Conservation (phyloP, 2,113 vertebrate species). For the Agapornis roseicollis region DNA sequence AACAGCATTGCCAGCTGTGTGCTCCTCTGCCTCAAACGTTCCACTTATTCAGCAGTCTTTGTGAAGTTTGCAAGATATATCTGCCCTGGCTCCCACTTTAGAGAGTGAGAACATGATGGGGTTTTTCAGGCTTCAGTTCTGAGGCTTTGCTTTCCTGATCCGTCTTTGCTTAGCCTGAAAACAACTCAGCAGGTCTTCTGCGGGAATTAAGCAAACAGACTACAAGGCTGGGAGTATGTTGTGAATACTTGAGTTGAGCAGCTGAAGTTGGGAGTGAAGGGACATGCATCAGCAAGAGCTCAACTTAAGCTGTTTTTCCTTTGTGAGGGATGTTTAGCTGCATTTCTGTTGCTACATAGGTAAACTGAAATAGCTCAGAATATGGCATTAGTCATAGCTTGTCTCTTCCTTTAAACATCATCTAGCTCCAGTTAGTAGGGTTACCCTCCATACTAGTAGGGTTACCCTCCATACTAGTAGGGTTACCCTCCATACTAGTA, state of each 20-base stretch:
- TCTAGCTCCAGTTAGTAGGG: background rate
- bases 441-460: background rate
- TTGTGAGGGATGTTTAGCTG: background rate
- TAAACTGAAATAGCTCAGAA: background rate
- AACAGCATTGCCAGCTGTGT: background rate
- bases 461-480: background rate
- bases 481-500: background rate
- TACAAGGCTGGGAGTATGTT: background rate
- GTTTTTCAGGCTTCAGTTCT: background rate
- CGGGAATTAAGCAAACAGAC: background rate
- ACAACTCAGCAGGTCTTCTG: background rate
- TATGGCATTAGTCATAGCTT: background rate
- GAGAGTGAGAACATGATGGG: background rate
- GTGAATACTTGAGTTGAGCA: background rate
- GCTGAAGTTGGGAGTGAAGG: background rate
- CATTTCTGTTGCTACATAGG: background rate
- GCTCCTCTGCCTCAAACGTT: background rate
- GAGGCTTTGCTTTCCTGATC: background rate
- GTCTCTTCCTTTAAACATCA: background rate
- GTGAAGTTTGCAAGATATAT: background rate
- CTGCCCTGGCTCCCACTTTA: background rate
- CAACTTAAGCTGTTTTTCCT: background rate
- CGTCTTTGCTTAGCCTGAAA: slow-evolving; percentile 6
- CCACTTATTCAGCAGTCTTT: background rate
- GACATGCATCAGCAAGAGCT: background rate